Evolutionary conservation across 2,113 vertebrate genomes (phyloP), one percentile per base, ranked within the genome.

Genomic region (Misgurnus mizolepis): DNA sequence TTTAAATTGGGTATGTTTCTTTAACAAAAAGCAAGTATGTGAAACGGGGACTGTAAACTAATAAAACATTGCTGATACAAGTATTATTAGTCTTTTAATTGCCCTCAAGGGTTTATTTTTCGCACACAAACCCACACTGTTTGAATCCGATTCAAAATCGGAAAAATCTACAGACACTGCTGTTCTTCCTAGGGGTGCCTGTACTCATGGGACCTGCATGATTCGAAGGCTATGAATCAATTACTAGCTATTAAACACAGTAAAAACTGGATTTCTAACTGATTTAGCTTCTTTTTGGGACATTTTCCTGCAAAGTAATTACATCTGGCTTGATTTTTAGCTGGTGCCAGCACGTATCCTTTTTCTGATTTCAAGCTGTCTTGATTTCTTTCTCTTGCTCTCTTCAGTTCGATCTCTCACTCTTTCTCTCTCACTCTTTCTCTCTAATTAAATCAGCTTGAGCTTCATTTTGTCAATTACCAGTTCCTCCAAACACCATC

Each of bases 161-260:
- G 61, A 41, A 82, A 81, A 84, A 68, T 60, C 67, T 87, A 78
- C n/a, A 34, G 56, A 75, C 43, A 41, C 53, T 27, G 69, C 55
- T 47, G 34, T 22, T 41, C 65, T 78, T 70, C 78, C 77, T 73
- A 72, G 68, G 67, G 79, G 76, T 80, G 81, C 49, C 9, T 34
- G 14, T 41, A 45, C 71, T 60, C 73, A 7, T 9, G 50, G 65
- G 80, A 78, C 79, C 18, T 60, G 18, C 49, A 17, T 15, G 61
- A 80, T 83, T 86, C 76, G 68, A 67, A 79, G 85, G 78, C 83
- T 84, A 73, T 40, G 39, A 86, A 84, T 86, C 83, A 86, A 86
- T 87, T 82, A 82, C 73, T 75, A 79, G 71, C 83, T 77, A 85
- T 85, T 84, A 85, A 85, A 86, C 76, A 81, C 83, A 62, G 72